Conservation (phyloP, 2,888 invertebrate genomes). For the Koerneria pararmatus region DNA sequence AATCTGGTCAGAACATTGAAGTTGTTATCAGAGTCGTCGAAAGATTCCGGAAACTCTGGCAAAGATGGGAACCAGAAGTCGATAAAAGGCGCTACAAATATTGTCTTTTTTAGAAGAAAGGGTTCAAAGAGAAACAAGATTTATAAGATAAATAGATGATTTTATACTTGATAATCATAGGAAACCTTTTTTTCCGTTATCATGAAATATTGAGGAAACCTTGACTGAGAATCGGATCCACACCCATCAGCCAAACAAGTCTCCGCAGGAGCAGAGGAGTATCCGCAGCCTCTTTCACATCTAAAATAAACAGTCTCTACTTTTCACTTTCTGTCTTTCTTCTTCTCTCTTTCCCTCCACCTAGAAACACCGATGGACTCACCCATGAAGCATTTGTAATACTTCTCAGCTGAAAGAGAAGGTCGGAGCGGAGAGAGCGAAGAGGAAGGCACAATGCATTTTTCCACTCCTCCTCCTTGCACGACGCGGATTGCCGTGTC, state of each 20-base stretch:
- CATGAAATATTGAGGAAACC: neutral
- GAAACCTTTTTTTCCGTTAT: neutral
- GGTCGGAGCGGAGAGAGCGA: too few relatives aligned
- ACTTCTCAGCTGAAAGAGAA: too few relatives aligned
- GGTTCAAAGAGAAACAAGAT: neutral
- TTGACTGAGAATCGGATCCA: neutral
- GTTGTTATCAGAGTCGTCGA: too few relatives aligned
- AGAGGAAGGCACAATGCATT: too few relatives aligned
- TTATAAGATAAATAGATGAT: neutral
- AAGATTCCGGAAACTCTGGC: neutral
- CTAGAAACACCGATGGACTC: too few relatives aligned
- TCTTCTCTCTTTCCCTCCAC: too few relatives aligned
- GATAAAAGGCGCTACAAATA: slow-evolving; percentile 10
- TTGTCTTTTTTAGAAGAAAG: neutral
- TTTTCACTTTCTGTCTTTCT: too few relatives aligned
- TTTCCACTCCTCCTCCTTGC: too few relatives aligned
- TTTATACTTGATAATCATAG: neutral
- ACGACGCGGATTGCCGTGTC: too few relatives aligned
- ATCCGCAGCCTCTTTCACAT: slow-evolving; percentile 2
- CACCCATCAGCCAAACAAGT: slow-evolving; percentile 10
- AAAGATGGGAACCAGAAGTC: slow-evolving; percentile 11
- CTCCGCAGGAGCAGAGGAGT: slow-evolving; percentile 4
- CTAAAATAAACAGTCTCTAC: neutral
- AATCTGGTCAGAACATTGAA: slow-evolving; percentile 11
- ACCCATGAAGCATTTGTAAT: too few relatives aligned